Base-by-base conservation (phyloP, 2,888 invertebrate species). In the Cerastis rubricosa region DNA sequence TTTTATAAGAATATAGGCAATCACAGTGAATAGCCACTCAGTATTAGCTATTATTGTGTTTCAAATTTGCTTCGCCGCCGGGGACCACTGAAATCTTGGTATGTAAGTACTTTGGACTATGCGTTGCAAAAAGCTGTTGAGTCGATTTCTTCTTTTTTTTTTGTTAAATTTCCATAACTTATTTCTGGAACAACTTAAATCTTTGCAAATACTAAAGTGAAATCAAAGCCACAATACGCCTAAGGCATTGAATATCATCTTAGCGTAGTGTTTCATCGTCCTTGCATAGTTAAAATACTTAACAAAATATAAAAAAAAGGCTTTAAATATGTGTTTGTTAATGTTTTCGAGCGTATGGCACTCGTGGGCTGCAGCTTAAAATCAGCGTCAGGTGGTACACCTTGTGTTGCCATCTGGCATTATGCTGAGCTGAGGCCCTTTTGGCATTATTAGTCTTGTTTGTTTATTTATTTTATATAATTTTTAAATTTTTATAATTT, bases 11-110 rank as follows among this genome's bases (percentile, higher is more conserved):
- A 72, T 71, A 8, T 14, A 54, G 9, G 71, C 61, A 79, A 76
- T 79, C 72, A 69, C 19, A 8, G 19, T 40, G 47, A 76, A 71
- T 64, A 61, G 65, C 25, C 12, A 40, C 9, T 75, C 35, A 71
- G 54, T 12, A 66, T 67, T 29, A n/a, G 63, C 47, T 64, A 72
- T 76, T 76, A 71, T 76, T 76, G 65, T 75, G 74, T 71, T 71
- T 59, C 43, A 67, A 49, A 47, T 71, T 79, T 51, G 63, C 25
- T n/a, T 66, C 49, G 22, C 79, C 74, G 40, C 67, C 29, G 63
- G 83, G 67, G 67, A 59, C 49, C 11, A 22, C 59, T 70, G 12
- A 51, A 73, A 49, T 81, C 74, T 79, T 77, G 57, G 65, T 35
- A 35, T 35, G 35, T 35, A 35, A 35, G 35, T 59, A 54, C 35